phyloP scores from a whole-genome alignment of 2,797 vertebrate genomes.

The Sarcoramphus papa region DNA sequence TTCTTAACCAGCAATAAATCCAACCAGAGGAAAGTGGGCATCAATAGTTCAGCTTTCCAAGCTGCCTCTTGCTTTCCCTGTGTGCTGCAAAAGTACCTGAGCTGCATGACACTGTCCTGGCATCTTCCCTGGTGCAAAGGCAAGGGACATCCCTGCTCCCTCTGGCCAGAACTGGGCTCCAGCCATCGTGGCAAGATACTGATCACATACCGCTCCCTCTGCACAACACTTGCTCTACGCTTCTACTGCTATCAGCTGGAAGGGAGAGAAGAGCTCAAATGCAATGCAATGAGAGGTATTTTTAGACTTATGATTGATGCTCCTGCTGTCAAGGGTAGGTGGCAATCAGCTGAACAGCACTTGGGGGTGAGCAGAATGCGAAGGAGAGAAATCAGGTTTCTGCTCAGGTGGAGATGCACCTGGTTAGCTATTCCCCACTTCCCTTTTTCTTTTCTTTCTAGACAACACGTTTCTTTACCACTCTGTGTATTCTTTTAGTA shows the following conservation, averaged over 20 bases:
- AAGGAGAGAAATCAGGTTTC: not conserved
- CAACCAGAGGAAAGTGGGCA: not conserved
- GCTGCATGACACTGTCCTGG: not conserved
- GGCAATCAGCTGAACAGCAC: slow-evolving; percentile 12
- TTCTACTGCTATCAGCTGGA: not conserved
- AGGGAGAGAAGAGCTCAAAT: not conserved
- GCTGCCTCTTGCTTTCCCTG: not conserved
- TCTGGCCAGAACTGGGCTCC: not conserved
- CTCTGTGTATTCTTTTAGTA: not conserved
- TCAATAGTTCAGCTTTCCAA: not conserved
- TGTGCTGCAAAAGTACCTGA: not conserved
- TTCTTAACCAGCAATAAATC: not conserved
- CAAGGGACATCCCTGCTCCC: not conserved
- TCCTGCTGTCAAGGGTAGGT: not conserved
- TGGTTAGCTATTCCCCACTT: not conserved
- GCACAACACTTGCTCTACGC: not conserved
- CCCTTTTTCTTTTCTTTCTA: not conserved
- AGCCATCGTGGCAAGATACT: not conserved
- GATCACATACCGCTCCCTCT: not conserved
- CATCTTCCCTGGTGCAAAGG: not conserved
- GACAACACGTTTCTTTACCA: not conserved
- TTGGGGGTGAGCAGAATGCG: not conserved
- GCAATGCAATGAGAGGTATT: not conserved
- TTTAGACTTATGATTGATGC: not conserved
- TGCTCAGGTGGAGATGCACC: not conserved